Evolutionary conservation across 1,140 invertebrate species (phyloP), one percentile per base, ranked within the genome.

Genomic region (Cheumatopsyche charites): DNA sequence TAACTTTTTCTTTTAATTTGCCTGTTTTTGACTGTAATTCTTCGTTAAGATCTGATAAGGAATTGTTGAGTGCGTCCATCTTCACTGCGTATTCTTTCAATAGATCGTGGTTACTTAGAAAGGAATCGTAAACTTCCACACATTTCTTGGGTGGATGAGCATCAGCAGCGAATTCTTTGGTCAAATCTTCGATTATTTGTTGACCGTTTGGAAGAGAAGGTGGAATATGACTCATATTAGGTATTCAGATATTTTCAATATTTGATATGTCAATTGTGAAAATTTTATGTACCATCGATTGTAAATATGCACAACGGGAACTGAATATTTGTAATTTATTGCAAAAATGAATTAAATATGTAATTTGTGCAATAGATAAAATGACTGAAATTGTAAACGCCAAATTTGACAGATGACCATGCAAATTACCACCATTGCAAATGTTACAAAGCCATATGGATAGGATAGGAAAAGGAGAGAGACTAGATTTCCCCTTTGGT

Each of bases 1-100:
- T 4, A 71, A 66, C 62, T 62, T 75, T 49, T 17, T 72, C 62
- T 67, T 70, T 75, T 70, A 75, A 72, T 72, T 75, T 70, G 29
- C 11, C 65, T 41, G 68, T 68, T 71, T 63, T 63, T 4, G 25
- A 49, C 9, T 41, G n/a, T 6, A 75, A 19, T 41, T 75, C 74
- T 45, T 58, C 52, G 17, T 75, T 62, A 3, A 75, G 62, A 47
- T 47, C 26, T 12, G 36, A 23, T 5, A 75, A 66, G 21, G 47
- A 71, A 21, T 61, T 42, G 17, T 70, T 72, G 11, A 71, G 29
- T 9, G 15, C 26, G 1, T 9, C 12, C 21, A 75, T 45, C 29
- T 67, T 72, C 0, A 45, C 43, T 13, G 67, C 55, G 23, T 52
- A 62, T 13, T 70, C 62, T 72, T 52, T 42, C 3, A 75, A 29